Evolutionary conservation across 1,140 invertebrate species (phyloP).

Genomic region (Mamestra configurata): DNA sequence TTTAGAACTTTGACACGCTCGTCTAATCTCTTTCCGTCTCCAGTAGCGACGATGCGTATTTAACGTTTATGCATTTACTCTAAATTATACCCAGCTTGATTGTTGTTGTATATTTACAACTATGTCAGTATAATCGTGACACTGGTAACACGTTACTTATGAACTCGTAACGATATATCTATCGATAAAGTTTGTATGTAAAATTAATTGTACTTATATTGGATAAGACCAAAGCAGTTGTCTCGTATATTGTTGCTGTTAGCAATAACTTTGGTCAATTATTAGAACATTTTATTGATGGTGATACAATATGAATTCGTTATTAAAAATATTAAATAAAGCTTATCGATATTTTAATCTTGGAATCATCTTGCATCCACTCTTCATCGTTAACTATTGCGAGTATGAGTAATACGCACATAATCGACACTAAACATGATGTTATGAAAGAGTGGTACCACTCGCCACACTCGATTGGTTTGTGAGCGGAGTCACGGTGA

Average conservation of each 20-base stretch:
- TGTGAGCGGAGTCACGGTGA: conserved; percentile 3
- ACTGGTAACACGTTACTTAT: conserved; percentile 56
- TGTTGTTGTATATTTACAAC: conserved; percentile 71
- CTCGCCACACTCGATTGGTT: neutral
- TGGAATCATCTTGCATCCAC: conserved; percentile 57
- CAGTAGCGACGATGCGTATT: conserved; percentile 67
- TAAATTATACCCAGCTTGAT: conserved; percentile 68
- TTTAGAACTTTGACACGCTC: conserved; percentile 56
- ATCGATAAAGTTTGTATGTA: conserved; percentile 63
- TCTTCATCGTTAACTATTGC: conserved; percentile 15
- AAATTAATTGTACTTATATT: conserved; percentile 76
- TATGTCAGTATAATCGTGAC: conserved; percentile 60
- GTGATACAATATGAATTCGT: conserved; percentile 77
- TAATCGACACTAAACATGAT: conserved; percentile 1
- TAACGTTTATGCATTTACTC: conserved; percentile 66
- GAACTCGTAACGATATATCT: conserved; percentile 55
- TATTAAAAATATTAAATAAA: conserved; percentile 71
- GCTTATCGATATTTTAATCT: conserved; percentile 77
- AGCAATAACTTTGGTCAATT: conserved; percentile 87
- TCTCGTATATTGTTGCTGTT: conserved; percentile 81
- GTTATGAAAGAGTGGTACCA: conserved; percentile 11
- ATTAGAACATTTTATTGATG: conserved; percentile 82
- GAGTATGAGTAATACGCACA: neutral
- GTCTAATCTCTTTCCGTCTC: conserved; percentile 64
- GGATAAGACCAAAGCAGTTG: conserved; percentile 83